Conservation (phyloP, 2,113 vertebrate species). For the Silurus meridionalis region DNA sequence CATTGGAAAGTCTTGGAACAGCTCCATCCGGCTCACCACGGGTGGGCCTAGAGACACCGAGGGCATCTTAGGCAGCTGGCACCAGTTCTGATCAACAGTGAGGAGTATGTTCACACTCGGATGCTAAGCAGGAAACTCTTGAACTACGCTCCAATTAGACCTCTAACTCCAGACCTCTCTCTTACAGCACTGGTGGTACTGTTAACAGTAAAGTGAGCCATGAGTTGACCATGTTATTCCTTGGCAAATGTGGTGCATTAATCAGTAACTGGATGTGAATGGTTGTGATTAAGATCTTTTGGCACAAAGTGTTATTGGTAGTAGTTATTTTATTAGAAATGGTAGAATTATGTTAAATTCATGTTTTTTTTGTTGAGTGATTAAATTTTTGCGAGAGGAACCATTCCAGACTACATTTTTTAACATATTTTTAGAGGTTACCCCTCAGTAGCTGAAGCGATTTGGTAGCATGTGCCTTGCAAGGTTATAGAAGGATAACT, state of each 20-base stretch:
- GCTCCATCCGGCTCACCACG: conserved; percentile 42
- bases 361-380: not conserved
- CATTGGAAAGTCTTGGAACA: conserved; percentile 43
- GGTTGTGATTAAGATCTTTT: conserved; percentile 20
- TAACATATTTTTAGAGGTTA: not conserved
- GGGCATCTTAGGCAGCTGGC: conserved; percentile 52
- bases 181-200: conserved; percentile 34
- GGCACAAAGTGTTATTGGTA: not conserved
- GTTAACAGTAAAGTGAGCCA: conserved; percentile 31
- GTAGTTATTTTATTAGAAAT: conserved; percentile 13
- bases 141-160: conserved; percentile 32
- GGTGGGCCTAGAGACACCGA: conserved; percentile 43
- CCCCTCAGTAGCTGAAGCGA: not conserved
- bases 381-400: not conserved
- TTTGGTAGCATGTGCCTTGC: conserved; percentile 19
- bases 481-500: conserved; percentile 41
- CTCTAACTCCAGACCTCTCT: conserved; percentile 26
- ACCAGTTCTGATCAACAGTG: conserved; percentile 46
- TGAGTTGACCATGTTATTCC: conserved; percentile 33
- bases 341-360: not conserved
- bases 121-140: conserved; percentile 18
- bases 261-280: conserved; percentile 14
- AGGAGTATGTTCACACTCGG: conserved; percentile 37
- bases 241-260: conserved; percentile 28
- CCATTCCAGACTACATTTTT: not conserved